Base-by-base conservation (phyloP, 2,797 vertebrate genomes). In the Chiloscyllium punctatum region DNA sequence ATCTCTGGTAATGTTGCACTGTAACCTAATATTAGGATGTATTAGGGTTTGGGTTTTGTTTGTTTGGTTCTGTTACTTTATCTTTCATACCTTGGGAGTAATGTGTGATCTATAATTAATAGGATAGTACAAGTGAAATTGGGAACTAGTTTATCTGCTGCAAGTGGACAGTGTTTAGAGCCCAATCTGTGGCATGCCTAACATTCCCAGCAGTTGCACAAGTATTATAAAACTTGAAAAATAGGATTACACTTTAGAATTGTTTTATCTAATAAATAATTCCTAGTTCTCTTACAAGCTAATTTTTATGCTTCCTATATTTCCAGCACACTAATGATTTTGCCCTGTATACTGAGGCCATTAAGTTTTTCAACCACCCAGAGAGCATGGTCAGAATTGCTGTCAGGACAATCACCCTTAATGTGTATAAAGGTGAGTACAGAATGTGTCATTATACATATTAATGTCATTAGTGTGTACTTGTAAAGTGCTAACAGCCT, bases 311-410 rank as follows among this genome's bases (percentile, higher is more conserved):
- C 98, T 97, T 97, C 96, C 97, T 97, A 97, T 97, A 96, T 98
- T 98, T 97, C 95, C 98, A 99, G 99, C 99, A 99, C 97, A 99
- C 98, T 97, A 99, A 99, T 96, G 99, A 99, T 98, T 99, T 99
- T 97, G 99, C 99, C 98, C 98, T 99, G 97, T 99, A 99, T 98
- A 99, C 99, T 96, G 99, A 99, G 98, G 99, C 99, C 97, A 99
- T 99, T 97, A 99, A 99, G 96, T 99, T 99, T 98, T 99, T 99
- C 98, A 99, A 99, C 98, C 99, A 99, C 97, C 98, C 99, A 2
- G 99, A 99, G 97, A 99, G 99, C 98, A 99, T 99, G 99, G 99
- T 99, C 97, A 98, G 99, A 97, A 99, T 99, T 96, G 99, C 99
- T 87, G 99, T 99, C 96, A 98, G 99, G 97, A 99, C 99, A 96